phyloP scores from a whole-genome alignment of 2,888 invertebrate genomes.

The Clivina fossor region DNA sequence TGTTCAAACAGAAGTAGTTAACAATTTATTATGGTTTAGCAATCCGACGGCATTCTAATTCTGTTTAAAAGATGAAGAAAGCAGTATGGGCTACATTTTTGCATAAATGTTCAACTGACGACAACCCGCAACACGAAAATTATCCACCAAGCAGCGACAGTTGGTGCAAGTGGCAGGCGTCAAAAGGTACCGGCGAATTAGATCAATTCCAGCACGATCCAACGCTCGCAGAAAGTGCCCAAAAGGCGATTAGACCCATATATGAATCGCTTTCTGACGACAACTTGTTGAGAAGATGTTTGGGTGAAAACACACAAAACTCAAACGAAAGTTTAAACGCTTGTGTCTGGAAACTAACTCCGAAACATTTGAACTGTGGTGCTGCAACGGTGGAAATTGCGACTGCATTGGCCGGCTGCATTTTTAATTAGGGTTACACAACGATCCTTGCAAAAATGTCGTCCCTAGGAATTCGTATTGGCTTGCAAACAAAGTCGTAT shows the following conservation, averaged over 20 bases:
- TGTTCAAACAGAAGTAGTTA: too few relatives aligned
- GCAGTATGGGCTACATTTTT: constrained; percentile 44
- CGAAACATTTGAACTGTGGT: constrained; percentile 32
- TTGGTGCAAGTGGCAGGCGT: constrained; percentile 35
- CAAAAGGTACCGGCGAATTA: constrained; percentile 17
- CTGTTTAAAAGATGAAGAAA: constrained; percentile 42
- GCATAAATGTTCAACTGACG: constrained; percentile 41
- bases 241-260: constrained; percentile 31
- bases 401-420: constrained; percentile 28
- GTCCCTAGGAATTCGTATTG: constrained; percentile 23
- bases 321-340: constrained; percentile 34
- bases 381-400: constrained; percentile 31
- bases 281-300: constrained; percentile 32
- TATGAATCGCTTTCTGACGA: constrained; percentile 35
- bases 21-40: neutral
- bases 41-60: constrained; percentile 42
- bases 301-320: constrained; percentile 35
- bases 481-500: constrained; percentile 17
- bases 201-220: constrained; percentile 12
- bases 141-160: constrained; percentile 38
- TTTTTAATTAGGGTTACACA: constrained; percentile 32
- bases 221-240: constrained; percentile 25
- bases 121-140: constrained; percentile 44
- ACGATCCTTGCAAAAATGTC: constrained; percentile 24
- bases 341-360: constrained; percentile 34